A percentile compares a stretch with the other conserved stretches of the same genome.
These are phyloP conservation scores for Enteromius fasciolatus DNA, from an alignment of 2,797 vertebrate species.

Conservation along the genomic window DNA sequence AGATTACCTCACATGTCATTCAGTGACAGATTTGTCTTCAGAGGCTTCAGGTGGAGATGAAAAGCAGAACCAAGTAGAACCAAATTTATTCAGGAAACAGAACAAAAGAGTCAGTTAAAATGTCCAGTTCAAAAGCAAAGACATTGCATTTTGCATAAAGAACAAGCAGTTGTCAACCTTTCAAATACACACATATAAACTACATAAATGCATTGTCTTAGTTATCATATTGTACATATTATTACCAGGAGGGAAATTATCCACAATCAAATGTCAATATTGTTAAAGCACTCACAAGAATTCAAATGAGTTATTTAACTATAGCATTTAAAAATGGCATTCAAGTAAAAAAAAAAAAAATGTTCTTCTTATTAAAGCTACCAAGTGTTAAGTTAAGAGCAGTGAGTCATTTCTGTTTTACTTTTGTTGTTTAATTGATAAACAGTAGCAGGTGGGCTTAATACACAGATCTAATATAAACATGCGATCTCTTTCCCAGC, in stretches of 20 bases:
- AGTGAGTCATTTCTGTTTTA: no score
- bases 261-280: not conserved
- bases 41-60: not conserved
- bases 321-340: no score
- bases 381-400: no score
- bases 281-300: no score
- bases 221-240: not conserved
- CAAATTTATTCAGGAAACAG: not conserved
- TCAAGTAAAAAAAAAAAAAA: no score
- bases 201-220: not conserved
- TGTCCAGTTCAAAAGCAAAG: not conserved
- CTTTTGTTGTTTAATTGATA: no score
- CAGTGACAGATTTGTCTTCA: not conserved
- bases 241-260: no score
- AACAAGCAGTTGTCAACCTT: not conserved
- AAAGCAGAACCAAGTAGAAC: not conserved
- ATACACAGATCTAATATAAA: no score
- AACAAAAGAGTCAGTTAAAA: not conserved
- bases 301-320: no score
- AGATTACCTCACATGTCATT: constrained; percentile 5
- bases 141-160: not conserved
- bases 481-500: no score
- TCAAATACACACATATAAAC: not conserved
- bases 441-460: no score
- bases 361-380: no score